Conservation (phyloP, 1,140 invertebrate species). For the Scaptomyza montana region DNA sequence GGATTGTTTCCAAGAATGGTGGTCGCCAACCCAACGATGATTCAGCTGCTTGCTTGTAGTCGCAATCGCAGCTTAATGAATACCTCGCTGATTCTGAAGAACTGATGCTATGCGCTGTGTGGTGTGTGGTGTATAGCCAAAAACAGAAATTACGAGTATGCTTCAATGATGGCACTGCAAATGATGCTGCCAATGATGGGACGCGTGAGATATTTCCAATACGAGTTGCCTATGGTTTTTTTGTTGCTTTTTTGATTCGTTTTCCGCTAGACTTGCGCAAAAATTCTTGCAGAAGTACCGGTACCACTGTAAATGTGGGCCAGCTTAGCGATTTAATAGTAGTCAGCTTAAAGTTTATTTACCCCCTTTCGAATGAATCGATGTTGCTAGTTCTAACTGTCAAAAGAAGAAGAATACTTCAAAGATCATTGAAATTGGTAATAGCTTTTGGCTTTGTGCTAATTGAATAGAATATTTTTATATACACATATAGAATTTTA, state of each 20-base stretch:
- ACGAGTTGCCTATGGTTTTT: slow-evolving; percentile 45
- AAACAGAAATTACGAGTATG: slow-evolving; percentile 65
- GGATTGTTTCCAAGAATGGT: slow-evolving; percentile 69
- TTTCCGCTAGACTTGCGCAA: slow-evolving; percentile 71
- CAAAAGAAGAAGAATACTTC: background rate
- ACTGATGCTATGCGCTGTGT: slow-evolving; percentile 60
- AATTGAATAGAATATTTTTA: slow-evolving; percentile 3
- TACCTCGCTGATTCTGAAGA: slow-evolving; percentile 76
- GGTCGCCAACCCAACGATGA: slow-evolving; percentile 49
- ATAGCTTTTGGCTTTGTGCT: slow-evolving; percentile 12
- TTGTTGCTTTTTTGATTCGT: slow-evolving; percentile 5
- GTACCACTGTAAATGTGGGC: slow-evolving; percentile 72
- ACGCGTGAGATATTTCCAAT: slow-evolving; percentile 81
- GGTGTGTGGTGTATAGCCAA: slow-evolving; percentile 24
- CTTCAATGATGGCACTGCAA: slow-evolving; percentile 64
- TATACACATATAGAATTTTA: background rate
- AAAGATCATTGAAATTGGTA: background rate
- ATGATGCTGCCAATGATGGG: slow-evolving; percentile 55
- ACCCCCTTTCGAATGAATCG: slow-evolving; percentile 37
- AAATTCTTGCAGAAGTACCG: slow-evolving; percentile 30
- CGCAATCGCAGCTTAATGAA: slow-evolving; percentile 72
- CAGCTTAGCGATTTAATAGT: slow-evolving; percentile 36
- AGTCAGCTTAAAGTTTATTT: slow-evolving; percentile 61
- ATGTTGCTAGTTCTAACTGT: slow-evolving; percentile 14
- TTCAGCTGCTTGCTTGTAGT: slow-evolving; percentile 50